phyloP scores from a whole-genome alignment of 2,888 invertebrate genomes.

The Netelia inedita region DNA sequence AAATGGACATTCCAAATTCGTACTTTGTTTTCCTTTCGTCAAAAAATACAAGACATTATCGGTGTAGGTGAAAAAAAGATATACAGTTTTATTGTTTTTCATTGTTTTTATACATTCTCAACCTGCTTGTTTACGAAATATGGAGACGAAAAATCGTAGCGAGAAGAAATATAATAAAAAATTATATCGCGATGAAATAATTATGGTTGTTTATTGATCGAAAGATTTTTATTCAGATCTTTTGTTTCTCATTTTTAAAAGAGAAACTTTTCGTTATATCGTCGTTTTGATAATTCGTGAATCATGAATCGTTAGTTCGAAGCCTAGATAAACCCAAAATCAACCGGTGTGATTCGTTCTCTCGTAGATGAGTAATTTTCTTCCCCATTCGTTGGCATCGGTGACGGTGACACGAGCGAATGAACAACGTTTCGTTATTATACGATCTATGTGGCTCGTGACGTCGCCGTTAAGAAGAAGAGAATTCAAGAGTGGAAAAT shows the following conservation, averaged over 20 bases:
- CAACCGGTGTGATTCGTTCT: constrained; percentile 45
- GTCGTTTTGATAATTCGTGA: not conserved
- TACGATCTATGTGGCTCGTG: constrained; percentile 87
- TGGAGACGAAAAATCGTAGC: not conserved
- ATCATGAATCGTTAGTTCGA: not conserved
- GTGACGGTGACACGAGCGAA: constrained; percentile 88
- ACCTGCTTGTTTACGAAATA: not conserved
- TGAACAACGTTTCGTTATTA: constrained; percentile 84
- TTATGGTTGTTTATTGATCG: too few species aligned
- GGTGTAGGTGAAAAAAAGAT: not conserved
- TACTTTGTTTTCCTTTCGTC: constrained; percentile 16
- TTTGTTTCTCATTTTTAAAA: too few species aligned
- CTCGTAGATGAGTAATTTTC: constrained; percentile 89
- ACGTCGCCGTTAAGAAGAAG: constrained; percentile 89
- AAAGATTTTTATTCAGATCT: too few species aligned
- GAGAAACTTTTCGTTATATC: too few species aligned
- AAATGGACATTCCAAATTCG: not conserved
- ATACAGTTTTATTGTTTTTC: not conserved
- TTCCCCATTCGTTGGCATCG: constrained; percentile 89
- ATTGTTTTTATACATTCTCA: not conserved
- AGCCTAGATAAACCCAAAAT: not conserved
- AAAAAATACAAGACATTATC: not conserved
- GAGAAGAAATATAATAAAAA: not conserved
- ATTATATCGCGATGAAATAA: too few species aligned
- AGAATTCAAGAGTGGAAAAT: constrained; percentile 87